Evolutionary conservation across 2,797 vertebrate genomes (phyloP), one percentile per base, ranked within the genome.

Genomic region (Clamator glandarius): DNA sequence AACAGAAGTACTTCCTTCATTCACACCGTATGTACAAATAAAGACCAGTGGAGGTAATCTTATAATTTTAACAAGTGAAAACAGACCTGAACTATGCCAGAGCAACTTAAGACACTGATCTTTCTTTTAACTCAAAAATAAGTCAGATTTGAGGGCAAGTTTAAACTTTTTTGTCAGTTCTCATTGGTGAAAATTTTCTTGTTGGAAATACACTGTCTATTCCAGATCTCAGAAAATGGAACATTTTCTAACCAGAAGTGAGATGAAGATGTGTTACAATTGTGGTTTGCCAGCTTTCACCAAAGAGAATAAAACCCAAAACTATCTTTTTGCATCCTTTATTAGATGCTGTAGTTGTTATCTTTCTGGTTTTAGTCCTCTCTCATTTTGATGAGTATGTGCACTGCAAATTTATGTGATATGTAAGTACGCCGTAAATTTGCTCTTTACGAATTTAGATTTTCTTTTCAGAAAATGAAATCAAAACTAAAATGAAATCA

Each of bases 1-100:
- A 90, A 82, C 33, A 92, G 64, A 74, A 61, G 20, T 72, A 58
- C 58, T 93, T 92, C 84, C 75, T 87, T 89, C 76, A 62, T 80
- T 92, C 76, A 58, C 1, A 6, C 31, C 24, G 39, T 21, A 89
- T 75, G 28, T 81, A 93, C 57, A 93, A 82, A 91, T 68, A 89
- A 87, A 91, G 58, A 94, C 64, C 92, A 91, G 54, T 39, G 46
- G 13, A 85, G 81, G 62, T 85, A 84, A 95, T 93, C 36, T 93
- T 93, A 92, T 87, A 64, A 74, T 62, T 87, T 87, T 62, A 91
- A 87, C 72, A 80, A 83, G 82, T 74, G 55, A 84, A 91, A 95
- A 92, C 68, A 94, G 83, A 83, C 72, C 77, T 94, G 81, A 89
- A 5, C 52, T 85, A 81, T 52, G 62, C n/a, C 72, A 87, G 4